Base-by-base conservation (phyloP, 2,113 vertebrate genomes). In the Ornithorhynchus anatinus region DNA sequence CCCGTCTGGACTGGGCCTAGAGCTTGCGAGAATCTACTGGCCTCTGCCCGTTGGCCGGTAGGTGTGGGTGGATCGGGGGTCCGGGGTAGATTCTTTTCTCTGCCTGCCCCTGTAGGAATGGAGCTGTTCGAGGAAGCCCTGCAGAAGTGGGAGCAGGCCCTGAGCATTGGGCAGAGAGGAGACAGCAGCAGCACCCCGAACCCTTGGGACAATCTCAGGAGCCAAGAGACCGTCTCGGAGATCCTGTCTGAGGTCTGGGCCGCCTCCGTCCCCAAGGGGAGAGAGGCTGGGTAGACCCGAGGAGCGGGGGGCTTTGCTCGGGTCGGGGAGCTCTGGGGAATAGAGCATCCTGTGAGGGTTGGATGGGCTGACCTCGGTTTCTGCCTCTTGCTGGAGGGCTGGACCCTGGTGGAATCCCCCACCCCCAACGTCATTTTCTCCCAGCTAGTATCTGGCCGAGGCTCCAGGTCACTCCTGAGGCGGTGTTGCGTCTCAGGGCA, bases 81-180 rank as follows among this genome's bases (percentile, higher is more conserved):
- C 60, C 48, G 67, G 72, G 17, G 9, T 12, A 22, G 14, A 7
- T 43, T 67, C 23, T 25, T 76, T 22, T 29, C 16, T n/a, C 20
- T 0, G 0, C 52, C 7, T 13, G 0, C 15, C 29, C 19, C 15
- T 8, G 31, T 58, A 99, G 98, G 98, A 40, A 98, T 99, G 97
- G 97, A 98, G 88, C 90, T 99, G 50, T 99, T 99, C 68, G 97
- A 99, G 77, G 98, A 99, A 86, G 98, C 98, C 1, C 88, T 99
- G 39, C 95, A 92, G 76, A 99, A 99, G 63, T 99, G 98, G 98
- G 96, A 99, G 59, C 96, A 95, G 85, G 98, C 98, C 0, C 85
- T 99, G 82, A 96, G 94, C 22, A 89, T 96, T 78, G 94, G 96
- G 40, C 96, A 98, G 82, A 86, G 86, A 29, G 84, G 92, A 25